These are phyloP conservation scores for Spinus olivaceus DNA, from an alignment of 2,797 vertebrate genomes.

Conservation along the genomic window DNA sequence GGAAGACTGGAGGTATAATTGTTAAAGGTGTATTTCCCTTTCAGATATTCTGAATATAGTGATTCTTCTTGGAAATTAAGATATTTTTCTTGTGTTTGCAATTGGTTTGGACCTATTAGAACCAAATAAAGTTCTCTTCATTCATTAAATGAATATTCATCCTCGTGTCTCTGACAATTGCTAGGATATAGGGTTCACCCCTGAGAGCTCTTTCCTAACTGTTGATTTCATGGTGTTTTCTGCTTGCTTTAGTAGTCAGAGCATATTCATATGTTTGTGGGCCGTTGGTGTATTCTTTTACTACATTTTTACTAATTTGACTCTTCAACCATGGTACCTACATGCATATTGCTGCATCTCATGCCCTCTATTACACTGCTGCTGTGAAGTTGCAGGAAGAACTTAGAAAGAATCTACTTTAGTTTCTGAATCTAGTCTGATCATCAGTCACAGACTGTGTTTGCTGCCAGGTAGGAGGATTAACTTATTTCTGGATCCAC, in stretches of 20 bases:
- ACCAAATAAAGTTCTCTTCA: not conserved
- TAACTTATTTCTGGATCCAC: not conserved
- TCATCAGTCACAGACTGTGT: not conserved
- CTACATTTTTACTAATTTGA: not conserved
- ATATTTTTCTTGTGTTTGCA: not conserved
- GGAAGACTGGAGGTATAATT: not conserved
- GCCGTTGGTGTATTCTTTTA: not conserved
- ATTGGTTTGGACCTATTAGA: not conserved
- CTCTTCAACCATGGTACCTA: not conserved
- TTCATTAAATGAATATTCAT: not conserved
- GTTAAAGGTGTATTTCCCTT: not conserved
- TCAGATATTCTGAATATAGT: not conserved
- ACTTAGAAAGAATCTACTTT: not conserved
- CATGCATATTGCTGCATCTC: not conserved
- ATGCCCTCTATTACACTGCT: not conserved
- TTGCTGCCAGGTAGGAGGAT: not conserved
- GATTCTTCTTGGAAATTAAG: not conserved
- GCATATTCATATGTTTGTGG: not conserved
- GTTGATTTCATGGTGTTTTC: not conserved
- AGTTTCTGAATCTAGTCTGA: not conserved
- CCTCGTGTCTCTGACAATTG: not conserved
- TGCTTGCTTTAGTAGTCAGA: not conserved
- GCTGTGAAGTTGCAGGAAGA: not conserved
- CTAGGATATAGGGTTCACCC: accelerated
- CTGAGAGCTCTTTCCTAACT: not conserved